phyloP scores from a whole-genome alignment of 2,797 vertebrate genomes.

The Hydrocynus forskahlii region DNA sequence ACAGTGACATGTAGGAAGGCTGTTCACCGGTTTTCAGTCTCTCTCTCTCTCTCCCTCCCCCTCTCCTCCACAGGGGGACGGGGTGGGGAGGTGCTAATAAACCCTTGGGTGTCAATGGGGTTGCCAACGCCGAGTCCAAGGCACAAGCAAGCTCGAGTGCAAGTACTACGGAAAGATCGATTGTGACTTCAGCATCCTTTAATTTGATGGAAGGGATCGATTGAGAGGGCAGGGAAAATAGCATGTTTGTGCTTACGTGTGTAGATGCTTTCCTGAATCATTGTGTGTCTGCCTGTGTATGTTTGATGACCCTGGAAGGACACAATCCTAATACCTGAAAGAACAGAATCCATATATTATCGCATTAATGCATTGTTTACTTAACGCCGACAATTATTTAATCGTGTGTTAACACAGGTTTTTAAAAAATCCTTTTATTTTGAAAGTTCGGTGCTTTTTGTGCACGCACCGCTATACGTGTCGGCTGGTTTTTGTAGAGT shows the following conservation, averaged over 20 bases:
- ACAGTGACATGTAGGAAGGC: conserved; percentile 16
- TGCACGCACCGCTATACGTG: too few species aligned
- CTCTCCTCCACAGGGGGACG: neutral
- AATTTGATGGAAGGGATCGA: conserved; percentile 78
- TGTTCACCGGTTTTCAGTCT: conserved; percentile 4
- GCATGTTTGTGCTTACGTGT: conserved; percentile 54
- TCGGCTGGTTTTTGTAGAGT: too few species aligned
- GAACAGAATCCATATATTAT: too few species aligned
- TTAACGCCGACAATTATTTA: too few species aligned
- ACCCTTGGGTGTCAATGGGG: conserved; percentile 66
- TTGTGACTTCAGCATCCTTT: conserved; percentile 73
- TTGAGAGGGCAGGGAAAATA: conserved; percentile 64
- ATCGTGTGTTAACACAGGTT: too few species aligned
- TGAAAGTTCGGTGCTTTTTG: too few species aligned
- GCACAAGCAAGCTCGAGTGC: conserved; percentile 55
- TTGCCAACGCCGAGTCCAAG: conserved; percentile 44
- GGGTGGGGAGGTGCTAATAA: conserved; percentile 55
- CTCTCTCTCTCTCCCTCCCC: conserved; percentile 1
- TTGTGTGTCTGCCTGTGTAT: neutral
- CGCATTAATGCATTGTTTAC: too few species aligned
- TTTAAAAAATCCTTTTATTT: too few species aligned
- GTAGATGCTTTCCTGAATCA: conserved; percentile 42
- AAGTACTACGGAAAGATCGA: conserved; percentile 69
- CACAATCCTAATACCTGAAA: neutral
- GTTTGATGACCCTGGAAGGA: neutral